Base-by-base conservation (phyloP, 2,888 invertebrate species). In the Rosalia funebris region DNA sequence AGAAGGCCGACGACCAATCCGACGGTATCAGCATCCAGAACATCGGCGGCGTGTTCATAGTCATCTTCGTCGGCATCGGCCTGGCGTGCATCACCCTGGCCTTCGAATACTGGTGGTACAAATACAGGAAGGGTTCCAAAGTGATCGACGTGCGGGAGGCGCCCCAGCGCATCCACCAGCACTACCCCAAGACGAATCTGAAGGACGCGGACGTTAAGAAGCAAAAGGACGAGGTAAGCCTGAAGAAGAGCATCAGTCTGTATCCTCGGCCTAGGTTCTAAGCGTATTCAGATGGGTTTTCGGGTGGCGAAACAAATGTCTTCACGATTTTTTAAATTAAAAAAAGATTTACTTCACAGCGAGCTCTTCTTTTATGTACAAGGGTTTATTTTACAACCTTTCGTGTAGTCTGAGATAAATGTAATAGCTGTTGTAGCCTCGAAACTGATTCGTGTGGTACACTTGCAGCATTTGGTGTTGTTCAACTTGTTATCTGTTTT, bases 1-100 rank as follows among this genome's bases (percentile, higher is more conserved):
- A 93, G 71, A 91, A 92, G 70, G 91, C 93, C 54, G 94, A 95
- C 75, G 93, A 96, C 77, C 95, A 97, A 77, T 93, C 93, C 1
- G 98, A 97, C 77, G 98, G 98, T 46, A 98, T 98, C 76, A 96
- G 96, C 61, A 97, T 98, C 62, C 91, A 96, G 77, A 98, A 98
- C 79, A 98, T 98, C 69, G 98, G 96, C 44, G 98, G 98, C 0
- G 98, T 98, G 0, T 98, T 98, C 79, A 95, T 98, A 53, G 96
- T 98, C 0, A 97, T 98, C 65, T 94, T 97, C 76, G 95, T 96
- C 71, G 97, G 97, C 0, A 96, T 97, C 25, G 93, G 92, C 0
- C 84, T 96, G 77, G 96, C 96, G 0, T 94, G 95, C 72, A 82
- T 96, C 45, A 97, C 96, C 0, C 83, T 98, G 34, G 92, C 91